phyloP scores from a whole-genome alignment of 37 sponge, comb jelly and placozoan species.

The Aplysina aerophoba region DNA sequence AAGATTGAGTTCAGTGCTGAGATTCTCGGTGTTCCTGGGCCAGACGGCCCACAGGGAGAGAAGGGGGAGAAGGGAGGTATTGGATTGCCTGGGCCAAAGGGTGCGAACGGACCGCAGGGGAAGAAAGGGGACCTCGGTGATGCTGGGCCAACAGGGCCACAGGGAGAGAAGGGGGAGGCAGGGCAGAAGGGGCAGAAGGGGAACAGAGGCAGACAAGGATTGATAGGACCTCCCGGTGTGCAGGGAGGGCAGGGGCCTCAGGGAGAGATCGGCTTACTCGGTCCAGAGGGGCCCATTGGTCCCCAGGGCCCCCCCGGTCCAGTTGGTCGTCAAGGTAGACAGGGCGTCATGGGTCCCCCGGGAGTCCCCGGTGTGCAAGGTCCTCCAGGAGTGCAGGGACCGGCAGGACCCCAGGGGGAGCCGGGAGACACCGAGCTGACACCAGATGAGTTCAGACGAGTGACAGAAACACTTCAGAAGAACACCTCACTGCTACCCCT shows the following conservation, averaged over 20 bases:
- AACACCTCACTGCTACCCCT: neutral
- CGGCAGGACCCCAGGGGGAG: too few relatives aligned
- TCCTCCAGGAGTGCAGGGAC: too few relatives aligned
- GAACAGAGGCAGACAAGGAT: too few relatives aligned
- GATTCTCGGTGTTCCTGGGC: slow-evolving; percentile 13
- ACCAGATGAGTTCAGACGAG: neutral
- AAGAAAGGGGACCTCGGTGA: slow-evolving; percentile 3
- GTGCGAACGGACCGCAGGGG: neutral
- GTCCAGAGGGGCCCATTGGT: too few relatives aligned
- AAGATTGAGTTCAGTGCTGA: neutral
- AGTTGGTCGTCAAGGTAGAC: too few relatives aligned
- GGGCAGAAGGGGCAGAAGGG: too few relatives aligned
- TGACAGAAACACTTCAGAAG: slow-evolving; percentile 14
- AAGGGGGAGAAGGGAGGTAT: neutral
- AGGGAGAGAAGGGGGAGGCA: neutral
- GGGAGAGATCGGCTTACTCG: too few relatives aligned
- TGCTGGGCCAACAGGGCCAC: neutral
- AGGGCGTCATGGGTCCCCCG: too few relatives aligned
- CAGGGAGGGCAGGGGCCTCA: too few relatives aligned
- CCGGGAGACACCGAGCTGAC: neutral
- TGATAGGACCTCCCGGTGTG: too few relatives aligned
- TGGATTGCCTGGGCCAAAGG: neutral
- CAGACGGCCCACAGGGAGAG: slow-evolving; percentile 8
- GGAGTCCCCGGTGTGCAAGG: too few relatives aligned
- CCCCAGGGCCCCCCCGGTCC: too few relatives aligned